Conservation (phyloP, 1,140 invertebrate species). For the Calycopis cecrops region DNA sequence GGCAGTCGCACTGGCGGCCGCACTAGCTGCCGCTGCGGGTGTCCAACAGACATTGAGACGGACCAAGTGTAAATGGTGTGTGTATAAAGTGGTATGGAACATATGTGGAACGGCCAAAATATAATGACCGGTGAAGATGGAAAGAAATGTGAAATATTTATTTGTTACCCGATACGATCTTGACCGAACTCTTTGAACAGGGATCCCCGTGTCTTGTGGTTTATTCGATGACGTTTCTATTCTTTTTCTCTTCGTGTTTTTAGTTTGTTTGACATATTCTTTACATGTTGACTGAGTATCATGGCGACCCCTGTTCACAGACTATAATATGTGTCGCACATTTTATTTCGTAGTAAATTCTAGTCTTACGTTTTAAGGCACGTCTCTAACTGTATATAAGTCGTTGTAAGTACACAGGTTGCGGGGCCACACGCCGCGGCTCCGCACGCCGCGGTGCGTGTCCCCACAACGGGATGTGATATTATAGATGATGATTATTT, state of each 20-base stretch:
- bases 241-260: conserved; percentile 15
- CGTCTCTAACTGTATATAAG: conserved; percentile 62
- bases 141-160: conserved; percentile 25
- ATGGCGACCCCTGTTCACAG: conserved; percentile 29
- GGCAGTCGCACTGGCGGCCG: conserved; percentile 63
- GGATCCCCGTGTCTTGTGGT: conserved; percentile 21
- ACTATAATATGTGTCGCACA: conserved; percentile 34
- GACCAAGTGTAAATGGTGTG: neutral
- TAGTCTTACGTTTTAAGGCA: conserved; percentile 70
- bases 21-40: conserved; percentile 52
- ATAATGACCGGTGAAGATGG: neutral
- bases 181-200: conserved; percentile 20
- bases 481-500: conserved; percentile 36
- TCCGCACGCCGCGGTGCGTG: conserved; percentile 42
- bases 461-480: conserved; percentile 59
- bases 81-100: neutral
- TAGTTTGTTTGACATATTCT: conserved; percentile 22
- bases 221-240: conserved; percentile 14
- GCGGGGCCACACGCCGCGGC: conserved; percentile 46
- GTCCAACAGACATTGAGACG: conserved; percentile 20
- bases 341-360: conserved; percentile 67
- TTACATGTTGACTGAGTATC: conserved; percentile 22
- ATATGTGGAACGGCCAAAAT: conserved; percentile 1
- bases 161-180: conserved; percentile 39
- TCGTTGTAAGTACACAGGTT: conserved; percentile 50